Percentiles rank a stretch among this genome's conserved stretches.
Conservation (phyloP, 2,888 invertebrate genomes). For the Aspidiotus destructor region DNA sequence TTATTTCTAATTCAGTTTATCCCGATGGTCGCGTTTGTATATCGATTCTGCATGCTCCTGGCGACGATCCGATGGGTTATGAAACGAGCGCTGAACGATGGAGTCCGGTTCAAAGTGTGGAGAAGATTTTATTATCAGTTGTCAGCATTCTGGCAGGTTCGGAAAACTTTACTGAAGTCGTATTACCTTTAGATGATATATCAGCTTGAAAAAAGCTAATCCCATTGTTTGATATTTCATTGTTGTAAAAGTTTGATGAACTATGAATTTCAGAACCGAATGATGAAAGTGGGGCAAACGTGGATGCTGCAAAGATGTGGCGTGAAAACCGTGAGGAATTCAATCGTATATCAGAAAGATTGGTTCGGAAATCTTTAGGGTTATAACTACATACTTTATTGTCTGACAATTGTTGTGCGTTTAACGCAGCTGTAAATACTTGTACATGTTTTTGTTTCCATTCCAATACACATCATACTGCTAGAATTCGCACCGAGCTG, state of each 20-base stretch:
- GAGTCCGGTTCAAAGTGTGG: constrained; percentile 99
- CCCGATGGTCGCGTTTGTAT: constrained; percentile 97
- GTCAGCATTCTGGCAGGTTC: constrained; percentile 93
- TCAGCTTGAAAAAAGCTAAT: neutral
- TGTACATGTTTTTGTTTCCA: too few relatives aligned
- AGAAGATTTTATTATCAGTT: constrained; percentile 95
- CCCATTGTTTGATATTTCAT: constrained; percentile 1
- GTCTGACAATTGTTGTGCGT: too few relatives aligned
- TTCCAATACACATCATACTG: too few relatives aligned
- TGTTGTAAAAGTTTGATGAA: constrained; percentile 3
- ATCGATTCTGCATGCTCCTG: constrained; percentile 96
- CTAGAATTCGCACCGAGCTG: too few relatives aligned
- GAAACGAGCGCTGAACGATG: constrained; percentile 96
- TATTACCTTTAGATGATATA: neutral
- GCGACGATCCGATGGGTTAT: constrained; percentile 99
- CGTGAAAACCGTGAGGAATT: constrained; percentile 89
- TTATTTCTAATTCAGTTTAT: constrained; percentile 56
- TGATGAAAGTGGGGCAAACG: constrained; percentile 98
- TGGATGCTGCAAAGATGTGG: constrained; percentile 99
- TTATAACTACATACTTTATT: constrained; percentile 37
- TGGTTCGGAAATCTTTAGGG: constrained; percentile 59
- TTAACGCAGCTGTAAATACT: too few relatives aligned
- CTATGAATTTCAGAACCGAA: constrained; percentile 70
- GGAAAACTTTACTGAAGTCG: neutral
- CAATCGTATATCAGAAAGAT: constrained; percentile 78